Base-by-base conservation (phyloP, 2,797 vertebrate species). In the Cottoperca gobio region DNA sequence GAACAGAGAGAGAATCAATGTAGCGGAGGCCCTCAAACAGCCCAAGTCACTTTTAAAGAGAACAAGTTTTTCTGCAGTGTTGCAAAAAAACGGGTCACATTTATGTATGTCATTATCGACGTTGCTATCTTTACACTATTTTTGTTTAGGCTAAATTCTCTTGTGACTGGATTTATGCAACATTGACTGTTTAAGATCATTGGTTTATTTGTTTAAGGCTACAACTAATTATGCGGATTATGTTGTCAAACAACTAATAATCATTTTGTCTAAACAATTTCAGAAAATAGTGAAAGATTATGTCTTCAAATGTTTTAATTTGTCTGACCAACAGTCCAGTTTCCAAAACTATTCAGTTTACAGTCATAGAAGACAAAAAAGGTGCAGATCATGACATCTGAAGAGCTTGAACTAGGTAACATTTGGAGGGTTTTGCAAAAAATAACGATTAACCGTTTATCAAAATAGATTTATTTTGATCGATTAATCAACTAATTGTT, bases 1-100 rank as follows among this genome's bases (percentile, higher is more conserved):
- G 86, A 90, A 86, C 70, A 37, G 76, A 80, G 86, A 72, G 75
- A 73, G 81, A 89, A 91, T 91, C 90, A 86, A 90, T 91, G 86
- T 72, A 81, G 87, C 60, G 11, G 71, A 82, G 86, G 81, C 81
- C 82, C 81, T 52, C 14, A 69, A 69, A 43, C n/a, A 48, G 17
- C 21, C 42, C 50, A 69, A 19, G 17, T 65, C 17, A 33, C 21
- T 6, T 39, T 37, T 55, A 4, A 71, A 67, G 31, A 62, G 50
- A 42, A 33, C 13, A 14, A 35, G 23, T 4, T 37, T n/a, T 10
- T 53, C 31, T n/a, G 19, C 26, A 68, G 11, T n/a, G 19, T 43
- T 26, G 60, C 16, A 42, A 26, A 19, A 68, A 26, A 46, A 52
- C 17, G 7, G 24, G n/a, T 37, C 65, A 55, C 33, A 42, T 50